These are phyloP conservation scores for Micronycteris hirsuta DNA, from an alignment of 2,113 vertebrate species.

Conservation along the genomic window DNA sequence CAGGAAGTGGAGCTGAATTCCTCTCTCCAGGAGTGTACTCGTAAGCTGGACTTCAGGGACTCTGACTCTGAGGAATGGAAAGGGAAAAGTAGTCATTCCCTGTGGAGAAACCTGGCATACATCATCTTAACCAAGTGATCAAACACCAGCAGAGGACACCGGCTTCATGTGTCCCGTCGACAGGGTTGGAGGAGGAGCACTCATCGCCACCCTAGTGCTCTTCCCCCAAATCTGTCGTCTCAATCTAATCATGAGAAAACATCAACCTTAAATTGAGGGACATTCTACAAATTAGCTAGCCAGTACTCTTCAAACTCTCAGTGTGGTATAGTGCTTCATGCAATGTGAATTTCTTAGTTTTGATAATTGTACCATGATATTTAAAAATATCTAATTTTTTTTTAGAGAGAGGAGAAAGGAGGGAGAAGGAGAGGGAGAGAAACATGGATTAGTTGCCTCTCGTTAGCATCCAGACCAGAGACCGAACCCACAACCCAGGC, in stretches of 20 bases:
- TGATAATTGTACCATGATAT: neutral
- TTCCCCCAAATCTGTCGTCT: neutral
- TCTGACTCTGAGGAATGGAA: neutral
- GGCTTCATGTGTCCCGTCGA: accelerated
- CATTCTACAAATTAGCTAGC: neutral
- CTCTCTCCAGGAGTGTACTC: neutral
- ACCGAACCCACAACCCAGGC: no score
- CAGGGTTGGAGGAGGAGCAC: neutral
- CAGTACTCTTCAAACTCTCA: neutral
- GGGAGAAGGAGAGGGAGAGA: no score
- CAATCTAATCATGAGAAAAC: neutral
- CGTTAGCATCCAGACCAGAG: no score
- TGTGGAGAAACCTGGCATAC: neutral
- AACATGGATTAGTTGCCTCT: no score
- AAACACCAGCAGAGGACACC: neutral
- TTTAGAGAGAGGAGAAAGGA: no score
- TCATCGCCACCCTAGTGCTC: neutral
- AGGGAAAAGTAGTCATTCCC: neutral
- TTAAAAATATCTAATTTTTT: no score
- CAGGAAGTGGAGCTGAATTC: neutral
- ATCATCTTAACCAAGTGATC: neutral
- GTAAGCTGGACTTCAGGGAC: neutral
- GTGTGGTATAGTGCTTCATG: neutral
- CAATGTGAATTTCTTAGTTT: neutral
- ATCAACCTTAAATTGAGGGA: neutral